A percentile compares a stretch with the other conserved stretches of the same genome.
phyloP scores from a whole-genome alignment of 2,888 invertebrate genomes.

The Lycaena phlaeas region DNA sequence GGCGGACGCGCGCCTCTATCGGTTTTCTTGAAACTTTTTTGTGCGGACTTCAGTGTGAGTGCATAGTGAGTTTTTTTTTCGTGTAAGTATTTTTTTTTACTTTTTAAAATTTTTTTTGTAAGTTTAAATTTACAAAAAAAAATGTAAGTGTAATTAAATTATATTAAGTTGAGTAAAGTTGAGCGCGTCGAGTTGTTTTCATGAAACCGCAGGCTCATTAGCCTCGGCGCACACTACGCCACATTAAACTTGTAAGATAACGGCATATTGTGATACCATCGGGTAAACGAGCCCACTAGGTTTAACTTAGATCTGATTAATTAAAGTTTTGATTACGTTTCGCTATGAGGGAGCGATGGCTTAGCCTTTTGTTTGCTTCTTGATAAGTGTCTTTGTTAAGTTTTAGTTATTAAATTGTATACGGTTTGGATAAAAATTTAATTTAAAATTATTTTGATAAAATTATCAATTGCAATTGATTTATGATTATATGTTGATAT shows the following conservation, averaged over 20 bases:
- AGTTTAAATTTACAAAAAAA: no score
- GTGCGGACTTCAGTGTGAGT: conserved; percentile 38
- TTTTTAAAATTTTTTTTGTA: conserved; percentile 7
- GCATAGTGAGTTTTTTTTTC: conserved; percentile 25
- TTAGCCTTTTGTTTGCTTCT: conserved; percentile 2
- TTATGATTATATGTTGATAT: no score
- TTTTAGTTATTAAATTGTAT: neutral
- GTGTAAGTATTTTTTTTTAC: conserved; percentile 15
- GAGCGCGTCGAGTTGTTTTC: conserved; percentile 34
- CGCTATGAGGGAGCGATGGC: conserved; percentile 5
- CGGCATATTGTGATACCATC: conserved; percentile 48
- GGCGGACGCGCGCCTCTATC: conserved; percentile 69
- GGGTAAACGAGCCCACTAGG: conserved; percentile 33
- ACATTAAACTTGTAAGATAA: conserved; percentile 57
- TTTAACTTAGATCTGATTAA: conserved; percentile 38
- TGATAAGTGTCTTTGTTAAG: neutral
- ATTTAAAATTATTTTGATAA: neutral
- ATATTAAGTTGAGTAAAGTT: no score
- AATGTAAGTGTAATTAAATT: no score
- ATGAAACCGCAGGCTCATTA: conserved; percentile 66
- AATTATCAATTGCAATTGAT: no score
- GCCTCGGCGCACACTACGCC: conserved; percentile 57
- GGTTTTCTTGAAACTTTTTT: conserved; percentile 49
- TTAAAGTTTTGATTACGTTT: conserved; percentile 40
- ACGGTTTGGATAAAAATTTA: neutral